Percentiles rank a stretch among this genome's conserved stretches.
These are phyloP conservation scores for Cordilura impudica DNA, from an alignment of 2,888 invertebrate species.

Conservation along the genomic window DNA sequence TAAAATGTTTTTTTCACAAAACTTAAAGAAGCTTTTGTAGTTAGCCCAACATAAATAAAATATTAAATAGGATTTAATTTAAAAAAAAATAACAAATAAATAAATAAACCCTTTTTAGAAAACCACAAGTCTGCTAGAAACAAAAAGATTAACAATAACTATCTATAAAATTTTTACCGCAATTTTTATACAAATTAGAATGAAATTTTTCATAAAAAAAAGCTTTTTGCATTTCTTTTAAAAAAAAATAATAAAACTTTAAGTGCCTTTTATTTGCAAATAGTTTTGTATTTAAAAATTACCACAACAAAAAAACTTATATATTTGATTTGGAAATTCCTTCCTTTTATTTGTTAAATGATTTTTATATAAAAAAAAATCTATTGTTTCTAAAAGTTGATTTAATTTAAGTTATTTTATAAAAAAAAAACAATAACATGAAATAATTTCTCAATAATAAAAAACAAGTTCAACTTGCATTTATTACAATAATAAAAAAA, in stretches of 20 bases:
- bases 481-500: conserved; percentile 27
- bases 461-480: conserved; percentile 61
- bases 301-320: too few species aligned
- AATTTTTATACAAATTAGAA: conserved; percentile 51
- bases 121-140: conserved; percentile 52
- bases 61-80: neutral
- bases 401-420: conserved; percentile 16
- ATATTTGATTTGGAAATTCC: too few species aligned
- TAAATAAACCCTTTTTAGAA: conserved; percentile 24
- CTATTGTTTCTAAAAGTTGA: neutral
- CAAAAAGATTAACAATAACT: conserved; percentile 40
- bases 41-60: conserved; percentile 32
- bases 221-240: conserved; percentile 34
- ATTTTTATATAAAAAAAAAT: neutral
- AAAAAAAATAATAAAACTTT: conserved; percentile 35
- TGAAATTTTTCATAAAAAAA: neutral
- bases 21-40: conserved; percentile 51
- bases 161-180: conserved; percentile 32
- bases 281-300: too few species aligned
- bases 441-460: conserved; percentile 15
- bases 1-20: conserved; percentile 56
- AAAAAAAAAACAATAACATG: conserved; percentile 45
- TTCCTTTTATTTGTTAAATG: too few species aligned
- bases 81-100: neutral
- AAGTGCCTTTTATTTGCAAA: conserved; percentile 61